Conservation (phyloP, 2,113 vertebrate genomes). For the Odobenus rosmarus region DNA sequence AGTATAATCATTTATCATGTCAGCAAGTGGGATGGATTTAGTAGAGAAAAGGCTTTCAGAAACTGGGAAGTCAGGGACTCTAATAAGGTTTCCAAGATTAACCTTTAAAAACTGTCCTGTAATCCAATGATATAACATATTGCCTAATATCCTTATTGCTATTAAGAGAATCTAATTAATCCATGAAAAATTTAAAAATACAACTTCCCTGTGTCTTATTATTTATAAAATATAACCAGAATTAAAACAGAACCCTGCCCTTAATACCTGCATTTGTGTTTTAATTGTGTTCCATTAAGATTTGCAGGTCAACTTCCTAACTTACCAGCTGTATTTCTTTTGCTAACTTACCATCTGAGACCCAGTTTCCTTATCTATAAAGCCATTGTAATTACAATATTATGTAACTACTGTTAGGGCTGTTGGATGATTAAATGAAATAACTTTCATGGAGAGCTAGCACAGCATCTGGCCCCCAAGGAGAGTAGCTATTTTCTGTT, state of each 20-base stretch:
- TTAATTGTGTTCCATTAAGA: neutral
- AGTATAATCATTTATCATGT: neutral
- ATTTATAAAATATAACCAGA: neutral
- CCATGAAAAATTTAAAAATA: neutral
- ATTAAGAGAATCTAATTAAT: neutral
- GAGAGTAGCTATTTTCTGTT: neutral
- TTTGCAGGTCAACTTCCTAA: neutral
- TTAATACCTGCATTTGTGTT: neutral
- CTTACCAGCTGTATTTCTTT: neutral
- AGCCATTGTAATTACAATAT: neutral
- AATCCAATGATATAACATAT: neutral
- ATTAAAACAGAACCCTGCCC: neutral
- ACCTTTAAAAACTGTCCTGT: neutral
- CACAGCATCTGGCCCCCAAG: neutral
- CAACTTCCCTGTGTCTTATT: neutral
- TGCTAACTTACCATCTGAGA: neutral
- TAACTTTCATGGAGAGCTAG: neutral
- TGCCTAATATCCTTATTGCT: neutral
- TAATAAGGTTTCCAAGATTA: neutral
- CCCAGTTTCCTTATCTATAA: neutral
- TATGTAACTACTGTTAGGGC: neutral
- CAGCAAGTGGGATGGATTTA: neutral
- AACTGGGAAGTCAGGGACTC: neutral
- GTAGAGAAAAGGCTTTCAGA: neutral
- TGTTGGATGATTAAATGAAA: neutral